Evolutionary conservation across 2,888 invertebrate species (phyloP).

Genomic region (Agapostemon virescens): DNA sequence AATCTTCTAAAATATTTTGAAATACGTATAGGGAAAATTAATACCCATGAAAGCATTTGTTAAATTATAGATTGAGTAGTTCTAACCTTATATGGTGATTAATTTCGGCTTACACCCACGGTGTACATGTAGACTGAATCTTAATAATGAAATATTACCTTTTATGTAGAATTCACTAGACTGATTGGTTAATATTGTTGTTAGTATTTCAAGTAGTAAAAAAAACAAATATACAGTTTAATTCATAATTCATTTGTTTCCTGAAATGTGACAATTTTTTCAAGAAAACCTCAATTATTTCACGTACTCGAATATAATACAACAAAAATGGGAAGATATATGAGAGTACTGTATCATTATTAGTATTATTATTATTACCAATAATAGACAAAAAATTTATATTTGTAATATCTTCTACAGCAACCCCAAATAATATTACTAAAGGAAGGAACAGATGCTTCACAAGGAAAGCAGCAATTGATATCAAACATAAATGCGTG

Average conservation of each 20-base stretch:
- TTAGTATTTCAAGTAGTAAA: slow-evolving; percentile 25
- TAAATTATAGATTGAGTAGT: slow-evolving; percentile 7
- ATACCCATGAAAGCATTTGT: not conserved
- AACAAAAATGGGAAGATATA: slow-evolving; percentile 65
- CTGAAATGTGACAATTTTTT: slow-evolving; percentile 12
- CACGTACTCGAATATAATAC: slow-evolving; percentile 17
- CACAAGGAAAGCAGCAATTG: slow-evolving; percentile 97
- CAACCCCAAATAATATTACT: slow-evolving; percentile 98
- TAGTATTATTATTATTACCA: slow-evolving; percentile 7
- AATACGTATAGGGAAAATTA: not conserved
- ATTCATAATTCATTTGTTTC: slow-evolving; percentile 49
- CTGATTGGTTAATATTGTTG: not conserved
- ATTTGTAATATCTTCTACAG: slow-evolving; percentile 81
- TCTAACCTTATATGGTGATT: slow-evolving; percentile 72
- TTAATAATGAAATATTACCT: not conserved
- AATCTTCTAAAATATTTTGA: not conserved
- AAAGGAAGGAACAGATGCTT: slow-evolving; percentile 98
- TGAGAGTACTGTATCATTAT: slow-evolving; percentile 60
- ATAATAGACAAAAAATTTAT: slow-evolving; percentile 1
- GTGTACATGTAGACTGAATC: slow-evolving; percentile 13
- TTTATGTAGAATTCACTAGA: not conserved
- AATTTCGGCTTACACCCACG: slow-evolving; percentile 63
- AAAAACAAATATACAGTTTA: slow-evolving; percentile 32
- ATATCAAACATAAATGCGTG: slow-evolving; percentile 99
- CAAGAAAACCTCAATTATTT: not conserved